These are phyloP conservation scores for Gnathonemus longibarbis DNA, from an alignment of 2,113 vertebrate genomes.

Conservation along the genomic window DNA sequence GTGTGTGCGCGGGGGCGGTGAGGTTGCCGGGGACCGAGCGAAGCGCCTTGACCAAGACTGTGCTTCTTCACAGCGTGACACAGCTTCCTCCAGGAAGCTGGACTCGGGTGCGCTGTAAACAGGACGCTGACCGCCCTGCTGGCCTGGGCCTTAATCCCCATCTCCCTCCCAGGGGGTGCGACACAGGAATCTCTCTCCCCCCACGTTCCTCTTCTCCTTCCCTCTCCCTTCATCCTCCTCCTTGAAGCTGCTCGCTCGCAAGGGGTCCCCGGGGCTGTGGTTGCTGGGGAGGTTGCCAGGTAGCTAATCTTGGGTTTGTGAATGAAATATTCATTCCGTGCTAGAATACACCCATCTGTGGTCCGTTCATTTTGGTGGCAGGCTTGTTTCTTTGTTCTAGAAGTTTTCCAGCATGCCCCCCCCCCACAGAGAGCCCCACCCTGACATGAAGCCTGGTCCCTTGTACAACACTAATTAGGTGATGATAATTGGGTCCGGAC, in stretches of 20 bases:
- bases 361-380: too few species aligned
- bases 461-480: slow-evolving; percentile 46
- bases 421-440: slow-evolving; percentile 26
- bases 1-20: slow-evolving; percentile 7
- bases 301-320: not conserved
- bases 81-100: slow-evolving; percentile 70
- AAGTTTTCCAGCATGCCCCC: not conserved
- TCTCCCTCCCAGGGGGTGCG: slow-evolving; percentile 60
- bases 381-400: not conserved
- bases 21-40: not conserved
- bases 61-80: slow-evolving; percentile 50
- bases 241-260: not conserved
- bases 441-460: slow-evolving; percentile 34
- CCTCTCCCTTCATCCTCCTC: not conserved
- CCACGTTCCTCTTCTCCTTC: slow-evolving; percentile 31
- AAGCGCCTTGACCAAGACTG: slow-evolving; percentile 28
- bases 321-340: not conserved
- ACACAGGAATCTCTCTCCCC: slow-evolving; percentile 49
- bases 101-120: slow-evolving; percentile 63
- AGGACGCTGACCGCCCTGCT: slow-evolving; percentile 65
- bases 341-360: not conserved
- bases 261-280: not conserved
- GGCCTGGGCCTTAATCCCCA: slow-evolving; percentile 59
- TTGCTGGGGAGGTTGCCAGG: not conserved
- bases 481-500: slow-evolving; percentile 53